Base-by-base conservation (phyloP, 2,113 vertebrate genomes). In the Ailurus styani region DNA sequence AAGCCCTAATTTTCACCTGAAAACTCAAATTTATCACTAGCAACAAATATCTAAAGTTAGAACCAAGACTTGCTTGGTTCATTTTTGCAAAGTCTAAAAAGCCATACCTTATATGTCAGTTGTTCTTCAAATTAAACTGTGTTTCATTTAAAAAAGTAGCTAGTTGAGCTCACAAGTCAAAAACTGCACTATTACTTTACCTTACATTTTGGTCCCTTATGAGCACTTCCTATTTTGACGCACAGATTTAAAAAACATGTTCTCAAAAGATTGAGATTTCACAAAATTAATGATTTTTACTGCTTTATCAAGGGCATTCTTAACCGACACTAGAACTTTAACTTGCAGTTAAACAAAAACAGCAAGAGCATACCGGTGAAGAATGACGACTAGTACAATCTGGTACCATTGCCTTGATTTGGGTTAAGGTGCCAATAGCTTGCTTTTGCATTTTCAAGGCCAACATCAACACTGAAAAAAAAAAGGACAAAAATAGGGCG, bases 1-100 rank as follows among this genome's bases (percentile, higher is more conserved):
- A 89, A 87, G 89, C 73, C 73, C 23, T 66, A 72, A 66, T 92
- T 77, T 89, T 96, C 27, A 81, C 12, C 89, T 70, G 25, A 77
- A 96, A 95, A 23, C 18, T 96, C 18, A 0, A 75, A 95, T 42
- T 68, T 85, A 87, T 68, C 25, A 87, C 14, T 90, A 11, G 25
- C 42, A 95, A 95, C 21, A 96, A 90, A 75, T 91, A 96, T 62
- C 55, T 93, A 47, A n/a, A 89, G 62, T 40, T 90, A 91, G 81
- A 72, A 84, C 4, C 34, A 78, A 84, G 12, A 18, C 21, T 87
- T 90, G 45, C 31, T 62, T 10, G 25, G 34, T 47, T 70, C 37
- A 47, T 77, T 92, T 95, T 62, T 68, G 27, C 54, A 50, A 83
- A 47, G 5, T 55, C 13, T 45, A 79, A 57, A 83, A 68, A 60